Conservation (phyloP, 2,888 invertebrate genomes). For the Drosophila longiperda region DNA sequence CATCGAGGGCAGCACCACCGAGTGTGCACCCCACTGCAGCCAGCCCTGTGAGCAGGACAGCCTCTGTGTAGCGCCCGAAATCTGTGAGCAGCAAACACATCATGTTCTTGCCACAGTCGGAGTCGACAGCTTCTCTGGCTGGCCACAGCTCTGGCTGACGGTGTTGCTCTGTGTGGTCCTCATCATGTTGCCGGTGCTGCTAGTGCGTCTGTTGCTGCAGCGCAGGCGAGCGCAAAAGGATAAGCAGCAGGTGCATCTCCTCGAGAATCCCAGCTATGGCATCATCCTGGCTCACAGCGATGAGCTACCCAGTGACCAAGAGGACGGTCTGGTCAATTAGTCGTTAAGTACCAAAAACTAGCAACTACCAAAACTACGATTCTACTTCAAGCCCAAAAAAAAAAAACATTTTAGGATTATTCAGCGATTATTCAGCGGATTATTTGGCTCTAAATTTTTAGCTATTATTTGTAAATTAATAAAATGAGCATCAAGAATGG, state of each 20-base stretch:
- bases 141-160: constrained; percentile 65
- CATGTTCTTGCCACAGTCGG: constrained; percentile 30
- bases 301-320: constrained; percentile 55
- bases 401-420: not conserved
- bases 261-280: constrained; percentile 81
- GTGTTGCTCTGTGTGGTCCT: constrained; percentile 68
- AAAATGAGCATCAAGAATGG: not conserved
- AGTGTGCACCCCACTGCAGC: constrained; percentile 81
- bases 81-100: constrained; percentile 84
- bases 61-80: constrained; percentile 76
- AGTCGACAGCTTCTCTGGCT: constrained; percentile 33
- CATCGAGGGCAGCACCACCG: constrained; percentile 69
- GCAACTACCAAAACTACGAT: not conserved
- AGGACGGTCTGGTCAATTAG: constrained; percentile 54
- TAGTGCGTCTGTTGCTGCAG: constrained; percentile 68
- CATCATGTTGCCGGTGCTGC: constrained; percentile 64
- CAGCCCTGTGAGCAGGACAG: constrained; percentile 79
- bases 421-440: no score
- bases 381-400: not conserved
- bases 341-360: not conserved
- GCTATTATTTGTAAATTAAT: not conserved
- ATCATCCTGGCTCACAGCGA: constrained; percentile 65
- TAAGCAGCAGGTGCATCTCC: constrained; percentile 75
- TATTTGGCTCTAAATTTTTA: not conserved
- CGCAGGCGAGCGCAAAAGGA: constrained; percentile 58